These are phyloP conservation scores for Willowsia nigromaculata DNA, from an alignment of 2,888 invertebrate species.

Conservation along the genomic window DNA sequence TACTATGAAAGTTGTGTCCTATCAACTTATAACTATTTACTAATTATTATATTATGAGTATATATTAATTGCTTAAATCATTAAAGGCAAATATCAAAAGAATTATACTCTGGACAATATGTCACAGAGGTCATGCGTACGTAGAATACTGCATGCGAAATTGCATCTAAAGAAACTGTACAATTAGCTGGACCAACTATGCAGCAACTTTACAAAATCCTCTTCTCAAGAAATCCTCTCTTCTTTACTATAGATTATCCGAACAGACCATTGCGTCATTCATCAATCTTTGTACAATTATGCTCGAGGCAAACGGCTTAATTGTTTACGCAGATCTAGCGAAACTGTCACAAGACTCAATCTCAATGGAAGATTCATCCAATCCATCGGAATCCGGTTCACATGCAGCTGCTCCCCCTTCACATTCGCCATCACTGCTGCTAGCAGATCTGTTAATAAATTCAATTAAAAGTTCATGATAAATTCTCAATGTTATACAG, in stretches of 20 bases:
- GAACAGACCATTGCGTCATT: no score
- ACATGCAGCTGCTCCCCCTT: slow-evolving; percentile 39
- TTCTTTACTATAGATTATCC: neutral
- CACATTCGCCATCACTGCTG: slow-evolving; percentile 52
- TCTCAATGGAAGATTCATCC: slow-evolving; percentile 45
- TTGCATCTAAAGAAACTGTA: neutral
- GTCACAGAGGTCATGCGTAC: slow-evolving; percentile 24
- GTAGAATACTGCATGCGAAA: slow-evolving; percentile 22
- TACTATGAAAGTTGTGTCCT: neutral
- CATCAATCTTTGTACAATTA: neutral
- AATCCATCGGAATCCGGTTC: slow-evolving; percentile 57
- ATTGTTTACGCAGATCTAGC: slow-evolving; percentile 43
- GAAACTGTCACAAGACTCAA: slow-evolving; percentile 64
- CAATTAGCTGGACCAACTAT: neutral
- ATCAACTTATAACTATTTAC: neutral
- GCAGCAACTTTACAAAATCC: neutral
- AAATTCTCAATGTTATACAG: neutral
- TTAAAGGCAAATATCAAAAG: neutral
- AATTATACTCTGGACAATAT: neutral
- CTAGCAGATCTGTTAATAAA: slow-evolving; percentile 39
- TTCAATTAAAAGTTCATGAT: neutral
- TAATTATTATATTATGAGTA: neutral
- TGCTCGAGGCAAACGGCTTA: neutral
- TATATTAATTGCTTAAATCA: neutral
- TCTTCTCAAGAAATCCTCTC: neutral